Conservation (phyloP, 2,797 vertebrate species). For the Poecilia picta region DNA sequence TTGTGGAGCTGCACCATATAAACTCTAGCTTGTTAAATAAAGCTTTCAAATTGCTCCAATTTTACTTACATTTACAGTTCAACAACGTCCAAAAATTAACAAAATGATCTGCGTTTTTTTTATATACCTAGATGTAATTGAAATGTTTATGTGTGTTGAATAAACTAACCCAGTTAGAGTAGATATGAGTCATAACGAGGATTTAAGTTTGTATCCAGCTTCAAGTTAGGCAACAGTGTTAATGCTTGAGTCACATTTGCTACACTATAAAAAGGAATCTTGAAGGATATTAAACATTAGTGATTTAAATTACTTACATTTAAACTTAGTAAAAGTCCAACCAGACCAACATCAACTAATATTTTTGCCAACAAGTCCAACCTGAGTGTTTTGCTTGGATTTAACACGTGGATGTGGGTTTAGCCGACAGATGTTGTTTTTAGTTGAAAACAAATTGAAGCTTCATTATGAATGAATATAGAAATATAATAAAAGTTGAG, state of each 20-base stretch:
- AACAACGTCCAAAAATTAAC: not conserved
- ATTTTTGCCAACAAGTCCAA: not conserved
- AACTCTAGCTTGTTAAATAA: not conserved
- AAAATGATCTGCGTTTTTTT: not conserved
- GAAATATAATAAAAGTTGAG: not conserved
- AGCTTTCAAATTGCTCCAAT: not conserved
- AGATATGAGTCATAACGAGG: not conserved
- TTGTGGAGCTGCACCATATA: not conserved
- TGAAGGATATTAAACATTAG: not conserved
- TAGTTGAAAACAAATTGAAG: not conserved
- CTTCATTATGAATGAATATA: not conserved
- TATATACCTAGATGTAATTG: not conserved
- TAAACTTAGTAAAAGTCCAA: not conserved
- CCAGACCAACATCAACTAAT: not conserved
- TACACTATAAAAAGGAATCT: not conserved
- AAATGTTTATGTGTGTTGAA: not conserved
- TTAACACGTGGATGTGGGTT: not conserved
- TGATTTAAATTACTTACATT: not conserved
- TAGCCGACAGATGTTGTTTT: not conserved
- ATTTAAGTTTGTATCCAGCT: not conserved
- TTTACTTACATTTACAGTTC: not conserved
- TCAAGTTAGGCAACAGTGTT: not conserved
- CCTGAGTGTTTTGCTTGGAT: not conserved
- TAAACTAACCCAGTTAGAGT: not conserved
- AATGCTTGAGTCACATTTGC: not conserved